A percentile compares a stretch with the other conserved stretches of the same genome.
These are phyloP conservation scores for Tetragonula carbonaria DNA, from an alignment of 2,888 invertebrate genomes.

Conservation along the genomic window DNA sequence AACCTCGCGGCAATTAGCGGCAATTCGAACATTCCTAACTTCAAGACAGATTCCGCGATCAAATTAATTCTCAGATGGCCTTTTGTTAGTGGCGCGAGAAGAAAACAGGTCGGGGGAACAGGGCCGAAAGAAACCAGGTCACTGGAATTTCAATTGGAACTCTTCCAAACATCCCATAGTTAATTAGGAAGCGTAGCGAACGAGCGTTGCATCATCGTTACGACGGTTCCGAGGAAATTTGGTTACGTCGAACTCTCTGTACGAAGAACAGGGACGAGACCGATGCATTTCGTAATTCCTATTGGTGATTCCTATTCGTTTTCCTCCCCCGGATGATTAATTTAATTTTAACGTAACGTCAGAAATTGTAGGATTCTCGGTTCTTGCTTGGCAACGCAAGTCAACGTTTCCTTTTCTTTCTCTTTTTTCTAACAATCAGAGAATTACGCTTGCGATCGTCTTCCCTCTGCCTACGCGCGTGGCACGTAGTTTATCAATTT, in stretches of 20 bases:
- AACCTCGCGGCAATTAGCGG: neutral
- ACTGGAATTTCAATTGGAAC: conserved; percentile 1
- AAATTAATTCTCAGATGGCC: no score
- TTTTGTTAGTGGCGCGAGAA: neutral
- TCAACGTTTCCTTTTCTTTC: neutral
- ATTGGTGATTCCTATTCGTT: neutral
- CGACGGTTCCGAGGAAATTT: neutral
- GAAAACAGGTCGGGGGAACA: neutral
- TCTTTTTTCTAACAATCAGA: neutral
- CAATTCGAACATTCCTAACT: neutral
- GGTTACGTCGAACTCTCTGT: no score
- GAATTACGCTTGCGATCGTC: conserved; percentile 18
- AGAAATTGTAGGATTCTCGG: neutral
- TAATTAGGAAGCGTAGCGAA: neutral
- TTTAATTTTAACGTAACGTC: neutral
- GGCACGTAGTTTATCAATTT: conserved; percentile 29
- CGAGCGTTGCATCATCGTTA: conserved; percentile 10
- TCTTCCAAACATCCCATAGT: neutral
- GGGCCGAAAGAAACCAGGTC: neutral
- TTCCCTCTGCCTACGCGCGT: no score
- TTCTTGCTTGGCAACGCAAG: neutral
- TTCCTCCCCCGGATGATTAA: neutral
- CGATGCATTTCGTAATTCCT: neutral
- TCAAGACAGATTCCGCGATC: neutral
- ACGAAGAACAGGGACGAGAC: neutral